Evolutionary conservation across 2,113 vertebrate genomes (phyloP).

Genomic region (Poeciliopsis prolifica): DNA sequence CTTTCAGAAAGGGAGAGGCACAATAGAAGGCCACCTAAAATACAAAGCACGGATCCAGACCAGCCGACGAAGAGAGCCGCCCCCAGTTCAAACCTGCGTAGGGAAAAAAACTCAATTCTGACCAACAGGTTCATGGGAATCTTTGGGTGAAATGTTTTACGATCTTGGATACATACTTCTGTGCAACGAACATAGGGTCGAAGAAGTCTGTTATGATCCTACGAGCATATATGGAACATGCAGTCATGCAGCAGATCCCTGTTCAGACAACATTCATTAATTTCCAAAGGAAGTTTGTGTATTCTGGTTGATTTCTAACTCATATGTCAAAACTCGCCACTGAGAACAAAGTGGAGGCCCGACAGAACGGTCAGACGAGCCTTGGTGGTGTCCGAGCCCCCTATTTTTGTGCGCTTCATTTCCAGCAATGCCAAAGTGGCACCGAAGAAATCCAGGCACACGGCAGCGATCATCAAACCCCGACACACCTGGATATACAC

Average conservation of each 20-base stretch:
- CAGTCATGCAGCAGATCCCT: conserved; percentile 92
- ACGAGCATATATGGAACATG: conserved; percentile 95
- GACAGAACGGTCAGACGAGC: conserved; percentile 88
- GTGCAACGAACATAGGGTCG: conserved; percentile 90
- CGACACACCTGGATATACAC: conserved; percentile 96
- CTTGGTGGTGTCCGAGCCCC: conserved; percentile 91
- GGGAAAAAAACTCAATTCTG: background rate
- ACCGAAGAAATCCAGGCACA: conserved; percentile 93
- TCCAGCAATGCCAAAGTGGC: conserved; percentile 87
- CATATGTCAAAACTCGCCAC: conserved; percentile 79
- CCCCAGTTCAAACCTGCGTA: conserved; percentile 81
- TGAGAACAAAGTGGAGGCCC: conserved; percentile 89
- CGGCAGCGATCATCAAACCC: conserved; percentile 91
- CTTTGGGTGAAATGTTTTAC: conserved; percentile 1
- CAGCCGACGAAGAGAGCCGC: conserved; percentile 84
- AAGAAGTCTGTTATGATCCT: conserved; percentile 97
- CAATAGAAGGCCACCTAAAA: conserved; percentile 80
- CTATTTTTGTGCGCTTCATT: conserved; percentile 97
- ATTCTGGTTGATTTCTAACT: background rate
- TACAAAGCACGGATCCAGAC: conserved; percentile 80
- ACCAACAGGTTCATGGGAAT: conserved; percentile 5
- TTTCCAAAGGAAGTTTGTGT: background rate
- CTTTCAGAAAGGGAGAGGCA: conserved; percentile 77
- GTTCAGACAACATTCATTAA: conserved; percentile 29
- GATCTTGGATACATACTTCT: conserved; percentile 87